These are phyloP conservation scores for Cheilosia scutellata DNA, from an alignment of 2,888 invertebrate genomes.

Conservation along the genomic window DNA sequence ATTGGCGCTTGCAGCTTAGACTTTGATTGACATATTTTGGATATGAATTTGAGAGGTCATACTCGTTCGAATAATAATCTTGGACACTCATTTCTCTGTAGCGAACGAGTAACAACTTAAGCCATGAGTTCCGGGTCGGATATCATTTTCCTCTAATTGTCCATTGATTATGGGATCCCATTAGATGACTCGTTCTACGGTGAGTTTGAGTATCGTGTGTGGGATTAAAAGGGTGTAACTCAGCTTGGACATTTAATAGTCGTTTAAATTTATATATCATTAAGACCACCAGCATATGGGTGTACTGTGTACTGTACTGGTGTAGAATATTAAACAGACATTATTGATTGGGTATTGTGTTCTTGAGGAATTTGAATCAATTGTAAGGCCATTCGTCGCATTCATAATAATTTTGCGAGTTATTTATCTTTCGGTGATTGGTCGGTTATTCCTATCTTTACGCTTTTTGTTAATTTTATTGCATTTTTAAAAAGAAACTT, in stretches of 20 bases:
- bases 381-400: too few species aligned
- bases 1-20: conserved; percentile 31
- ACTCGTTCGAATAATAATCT: too few species aligned
- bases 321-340: too few species aligned
- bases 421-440: too few species aligned
- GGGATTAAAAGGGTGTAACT: conserved; percentile 4
- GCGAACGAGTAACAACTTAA: not conserved
- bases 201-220: not conserved
- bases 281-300: not conserved
- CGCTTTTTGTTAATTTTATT: too few species aligned
- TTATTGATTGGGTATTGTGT: too few species aligned
- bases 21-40: conserved; percentile 63
- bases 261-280: not conserved
- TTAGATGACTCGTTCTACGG: not conserved
- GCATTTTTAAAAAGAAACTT: too few species aligned
- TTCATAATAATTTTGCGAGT: too few species aligned
- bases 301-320: too few species aligned
- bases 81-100: conserved; percentile 14
- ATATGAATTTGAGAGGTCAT: conserved; percentile 15
- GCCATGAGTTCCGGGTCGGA: conserved; percentile 37
- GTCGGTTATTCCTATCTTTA: too few species aligned
- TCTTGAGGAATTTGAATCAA: too few species aligned
- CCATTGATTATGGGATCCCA: not conserved
- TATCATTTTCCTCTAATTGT: not conserved
- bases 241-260: not conserved